Evolutionary conservation across 2,797 vertebrate species (phyloP).

Genomic region (Lophotriccus pileatus): DNA sequence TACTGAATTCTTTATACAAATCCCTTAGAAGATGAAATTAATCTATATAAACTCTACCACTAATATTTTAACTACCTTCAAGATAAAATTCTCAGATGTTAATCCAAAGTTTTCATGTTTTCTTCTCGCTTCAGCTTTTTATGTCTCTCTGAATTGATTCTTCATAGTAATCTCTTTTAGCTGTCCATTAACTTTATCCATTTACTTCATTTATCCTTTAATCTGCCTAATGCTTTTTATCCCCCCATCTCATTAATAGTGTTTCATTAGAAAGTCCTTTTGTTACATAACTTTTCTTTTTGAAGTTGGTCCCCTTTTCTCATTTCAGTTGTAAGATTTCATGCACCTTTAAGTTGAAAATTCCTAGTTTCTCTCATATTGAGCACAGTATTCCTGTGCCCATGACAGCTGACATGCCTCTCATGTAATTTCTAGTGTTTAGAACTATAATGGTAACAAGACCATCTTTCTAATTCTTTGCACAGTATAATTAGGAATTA

Average conservation of each 20-base stretch:
- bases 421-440: neutral
- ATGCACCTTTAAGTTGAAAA: neutral
- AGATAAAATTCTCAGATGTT: slow-evolving; percentile 6
- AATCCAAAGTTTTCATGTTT: neutral
- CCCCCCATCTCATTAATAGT: neutral
- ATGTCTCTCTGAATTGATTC: neutral
- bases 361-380: neutral
- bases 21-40: neutral
- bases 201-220: slow-evolving; percentile 51
- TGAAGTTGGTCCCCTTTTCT: neutral
- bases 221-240: slow-evolving; percentile 24
- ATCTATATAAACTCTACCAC: neutral
- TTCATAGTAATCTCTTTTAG: slow-evolving; percentile 14
- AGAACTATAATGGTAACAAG: neutral
- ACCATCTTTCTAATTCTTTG: neutral
- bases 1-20: neutral
- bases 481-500: neutral
- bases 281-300: neutral
- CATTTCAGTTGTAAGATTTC: neutral
- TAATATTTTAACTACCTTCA: neutral
- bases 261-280: slow-evolving; percentile 10
- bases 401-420: neutral
- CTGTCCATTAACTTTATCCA: slow-evolving; percentile 14
- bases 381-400: neutral
- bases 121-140: neutral